Conservation (phyloP, 2,888 invertebrate genomes). For the Cryptocephalus moraei region DNA sequence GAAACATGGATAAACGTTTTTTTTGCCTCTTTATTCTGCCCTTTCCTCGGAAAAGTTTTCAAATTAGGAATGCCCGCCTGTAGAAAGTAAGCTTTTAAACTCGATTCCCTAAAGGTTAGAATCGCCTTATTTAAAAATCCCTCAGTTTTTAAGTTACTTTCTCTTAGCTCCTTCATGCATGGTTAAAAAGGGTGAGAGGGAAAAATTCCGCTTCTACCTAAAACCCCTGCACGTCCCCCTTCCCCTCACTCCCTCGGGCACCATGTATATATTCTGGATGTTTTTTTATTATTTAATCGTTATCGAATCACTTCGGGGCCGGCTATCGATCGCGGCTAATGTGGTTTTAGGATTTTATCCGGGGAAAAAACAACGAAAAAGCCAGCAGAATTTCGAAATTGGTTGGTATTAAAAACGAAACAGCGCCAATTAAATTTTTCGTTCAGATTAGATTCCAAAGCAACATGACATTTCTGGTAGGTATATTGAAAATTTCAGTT, state of each 20-base stretch:
- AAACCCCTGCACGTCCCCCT: no score
- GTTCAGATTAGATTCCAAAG: no score
- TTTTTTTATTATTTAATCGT: background rate
- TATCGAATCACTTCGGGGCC: background rate
- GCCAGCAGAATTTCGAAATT: no score
- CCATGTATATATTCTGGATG: no score
- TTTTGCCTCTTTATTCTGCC: no score
- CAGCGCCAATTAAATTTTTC: no score
- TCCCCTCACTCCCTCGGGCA: no score
- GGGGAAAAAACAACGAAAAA: no score
- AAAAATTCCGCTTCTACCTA: constrained; percentile 5
- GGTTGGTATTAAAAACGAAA: no score
- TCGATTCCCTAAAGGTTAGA: constrained; percentile 31
- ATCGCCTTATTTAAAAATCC: constrained; percentile 32
- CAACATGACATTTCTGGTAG: no score
- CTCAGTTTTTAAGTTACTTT: constrained; percentile 25
- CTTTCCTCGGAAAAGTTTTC: constrained; percentile 14
- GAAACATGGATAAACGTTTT: no score
- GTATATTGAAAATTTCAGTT: no score
- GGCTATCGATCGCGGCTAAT: background rate
- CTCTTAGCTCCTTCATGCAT: constrained; percentile 26
- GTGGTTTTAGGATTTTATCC: background rate
- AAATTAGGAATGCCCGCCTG: constrained; percentile 16
- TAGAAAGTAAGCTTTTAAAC: constrained; percentile 31
- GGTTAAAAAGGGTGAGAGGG: constrained; percentile 16